These are phyloP conservation scores for Spodoptera exigua DNA, from an alignment of 2,888 invertebrate species.

Conservation along the genomic window DNA sequence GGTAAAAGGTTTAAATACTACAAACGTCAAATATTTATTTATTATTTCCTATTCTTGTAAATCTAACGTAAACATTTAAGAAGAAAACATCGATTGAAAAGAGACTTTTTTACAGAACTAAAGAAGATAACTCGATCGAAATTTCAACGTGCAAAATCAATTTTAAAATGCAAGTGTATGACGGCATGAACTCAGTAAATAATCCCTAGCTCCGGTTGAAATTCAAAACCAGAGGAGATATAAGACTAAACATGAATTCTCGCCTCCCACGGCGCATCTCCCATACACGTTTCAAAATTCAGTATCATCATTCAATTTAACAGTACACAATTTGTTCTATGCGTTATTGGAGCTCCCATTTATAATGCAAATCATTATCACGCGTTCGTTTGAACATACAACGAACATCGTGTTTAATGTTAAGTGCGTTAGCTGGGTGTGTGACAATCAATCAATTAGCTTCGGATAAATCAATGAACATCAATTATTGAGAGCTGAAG, in stretches of 20 bases:
- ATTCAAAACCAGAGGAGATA: too few species aligned
- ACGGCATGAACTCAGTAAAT: too few species aligned
- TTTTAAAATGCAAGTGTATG: too few species aligned
- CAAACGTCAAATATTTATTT: constrained; percentile 12
- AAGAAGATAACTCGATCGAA: too few species aligned
- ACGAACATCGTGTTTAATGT: constrained; percentile 21
- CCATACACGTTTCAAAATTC: constrained; percentile 40
- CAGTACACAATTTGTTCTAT: constrained; percentile 38
- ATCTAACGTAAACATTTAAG: too few species aligned
- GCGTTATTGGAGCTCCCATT: constrained; percentile 46
- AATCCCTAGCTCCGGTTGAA: too few species aligned
- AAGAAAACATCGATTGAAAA: too few species aligned
- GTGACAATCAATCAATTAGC: constrained; percentile 37
- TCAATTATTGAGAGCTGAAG: constrained; percentile 23
- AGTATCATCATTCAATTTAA: constrained; percentile 53
- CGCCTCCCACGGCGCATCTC: constrained; percentile 2
- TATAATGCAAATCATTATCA: constrained; percentile 56
- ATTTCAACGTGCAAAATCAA: too few species aligned
- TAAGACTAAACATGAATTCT: too few species aligned
- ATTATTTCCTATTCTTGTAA: not conserved
- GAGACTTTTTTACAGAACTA: too few species aligned
- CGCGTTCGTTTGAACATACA: constrained; percentile 45
- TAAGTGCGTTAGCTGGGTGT: constrained; percentile 8
- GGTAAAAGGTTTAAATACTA: constrained; percentile 4
- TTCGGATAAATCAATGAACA: constrained; percentile 30